Evolutionary conservation across 2,113 vertebrate genomes (phyloP), one percentile per base, ranked within the genome.

Genomic region (Progne subis): DNA sequence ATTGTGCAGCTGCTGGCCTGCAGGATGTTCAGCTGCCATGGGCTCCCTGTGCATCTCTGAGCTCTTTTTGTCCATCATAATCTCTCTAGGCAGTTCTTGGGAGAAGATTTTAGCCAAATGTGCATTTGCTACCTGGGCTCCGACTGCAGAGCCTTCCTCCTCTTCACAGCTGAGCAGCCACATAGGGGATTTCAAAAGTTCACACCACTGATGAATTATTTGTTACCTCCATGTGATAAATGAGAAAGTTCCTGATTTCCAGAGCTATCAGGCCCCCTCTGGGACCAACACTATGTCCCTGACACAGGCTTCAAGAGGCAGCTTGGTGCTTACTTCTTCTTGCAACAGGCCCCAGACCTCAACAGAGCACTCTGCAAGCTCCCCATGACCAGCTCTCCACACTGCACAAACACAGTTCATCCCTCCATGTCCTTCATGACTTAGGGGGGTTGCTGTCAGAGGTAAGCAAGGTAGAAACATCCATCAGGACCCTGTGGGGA

Each of bases 401-500:
- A 0, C 49, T 72, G 44, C 76, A 47, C 49, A 75, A 41, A 64
- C 49, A 79, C 26, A 55, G 44, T 18, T 72, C 14, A 24, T 41
- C 37, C 20, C 18, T 65, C 8, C 14, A 43, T 81, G 65, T 77
- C 9, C 19, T 34, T 74, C 13, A 12, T 1, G 2, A 12, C 6
- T 77, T 52, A 41, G 28, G 8, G 46, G 34, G 8, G 9, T 28
- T 88, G 9, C 41, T 65, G 49, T 26, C 56, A 81, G 72, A 70
- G 8, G 5, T 63, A 26, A 71, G 26, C 24, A 50, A 46, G 64
- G 8, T 19, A 65, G 52, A 44, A 44, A 37, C 4, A 2, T 47
- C 55, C 0, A 0, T 29, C 49, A 80, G 49, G 41, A 28, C 6
- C 31, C 6, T 2, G 2, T 60, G 41, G 41, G 18, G 25, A 41